phyloP scores from a whole-genome alignment of 2,888 invertebrate species.

The Ecliptopera silaceata region DNA sequence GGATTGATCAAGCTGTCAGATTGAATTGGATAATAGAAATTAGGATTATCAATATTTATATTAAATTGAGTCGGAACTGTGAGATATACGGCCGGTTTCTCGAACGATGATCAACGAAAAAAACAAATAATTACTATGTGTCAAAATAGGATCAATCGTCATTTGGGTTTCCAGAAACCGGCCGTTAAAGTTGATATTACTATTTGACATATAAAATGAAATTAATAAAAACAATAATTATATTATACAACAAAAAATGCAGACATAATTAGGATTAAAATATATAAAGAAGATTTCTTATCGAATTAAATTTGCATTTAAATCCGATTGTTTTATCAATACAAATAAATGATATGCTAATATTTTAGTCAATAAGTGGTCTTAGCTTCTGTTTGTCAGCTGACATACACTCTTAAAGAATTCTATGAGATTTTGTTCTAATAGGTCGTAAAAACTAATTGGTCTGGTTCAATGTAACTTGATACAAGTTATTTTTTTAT shows the following conservation, averaged over 20 bases:
- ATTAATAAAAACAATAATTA: no score
- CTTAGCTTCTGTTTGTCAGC: constrained; percentile 20
- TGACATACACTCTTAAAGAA: not conserved
- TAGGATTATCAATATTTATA: not conserved
- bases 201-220: no score
- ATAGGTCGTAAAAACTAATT: constrained; percentile 31
- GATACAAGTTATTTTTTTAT: constrained; percentile 23
- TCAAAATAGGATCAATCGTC: no score
- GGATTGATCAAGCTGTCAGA: constrained; percentile 24
- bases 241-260: no score
- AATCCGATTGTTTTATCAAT: constrained; percentile 15
- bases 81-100: no score
- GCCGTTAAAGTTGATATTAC: no score
- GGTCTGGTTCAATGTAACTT: constrained; percentile 22
- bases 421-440: constrained; percentile 17
- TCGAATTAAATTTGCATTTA: constrained; percentile 13
- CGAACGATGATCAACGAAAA: no score
- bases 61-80: no score
- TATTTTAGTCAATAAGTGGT: constrained; percentile 14
- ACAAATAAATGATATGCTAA: constrained; percentile 16
- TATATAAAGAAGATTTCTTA: not conserved
- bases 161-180: no score
- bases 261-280: not conserved
- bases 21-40: constrained; percentile 15
- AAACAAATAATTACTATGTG: no score